Conservation (phyloP, 2,888 invertebrate species). For the Erebia epiphron region DNA sequence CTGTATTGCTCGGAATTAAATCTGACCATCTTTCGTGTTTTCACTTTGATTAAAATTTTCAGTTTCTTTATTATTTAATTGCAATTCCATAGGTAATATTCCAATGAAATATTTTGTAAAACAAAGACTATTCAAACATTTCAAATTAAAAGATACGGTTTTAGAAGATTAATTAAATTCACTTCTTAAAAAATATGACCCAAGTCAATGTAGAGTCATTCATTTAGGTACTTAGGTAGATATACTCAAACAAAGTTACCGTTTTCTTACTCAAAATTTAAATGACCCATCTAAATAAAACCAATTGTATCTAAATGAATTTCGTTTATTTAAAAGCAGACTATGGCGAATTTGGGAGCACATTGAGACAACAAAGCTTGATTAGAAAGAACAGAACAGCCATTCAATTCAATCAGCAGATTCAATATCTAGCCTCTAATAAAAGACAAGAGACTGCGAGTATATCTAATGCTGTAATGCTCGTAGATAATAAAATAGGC, state of each 20-base stretch:
- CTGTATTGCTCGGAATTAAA: slow-evolving; percentile 31
- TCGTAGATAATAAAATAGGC: slow-evolving; percentile 15
- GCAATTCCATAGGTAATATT: no score
- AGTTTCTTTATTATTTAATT: no score
- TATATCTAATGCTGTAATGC: slow-evolving; percentile 5
- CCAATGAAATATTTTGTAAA: no score
- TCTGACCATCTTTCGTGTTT: not conserved
- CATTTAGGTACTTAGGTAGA: not conserved
- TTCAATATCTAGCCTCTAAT: slow-evolving; percentile 5
- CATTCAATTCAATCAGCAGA: slow-evolving; percentile 4
- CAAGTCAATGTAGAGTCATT: not conserved
- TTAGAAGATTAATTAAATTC: no score
- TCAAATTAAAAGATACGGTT: no score
- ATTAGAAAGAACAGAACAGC: slow-evolving; percentile 3
- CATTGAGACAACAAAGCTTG: not conserved
- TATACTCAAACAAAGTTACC: not conserved
- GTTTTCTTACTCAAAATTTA: not conserved
- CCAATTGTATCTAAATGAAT: not conserved
- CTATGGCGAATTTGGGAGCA: not conserved
- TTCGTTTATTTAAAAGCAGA: not conserved
- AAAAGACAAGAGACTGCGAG: slow-evolving; percentile 2
- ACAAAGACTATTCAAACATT: no score
- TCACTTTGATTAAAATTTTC: no score
- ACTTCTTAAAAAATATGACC: not conserved
- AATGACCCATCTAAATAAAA: not conserved